Conservation (phyloP, 1,140 invertebrate genomes). For the Panagrolaimus sp. region DNA sequence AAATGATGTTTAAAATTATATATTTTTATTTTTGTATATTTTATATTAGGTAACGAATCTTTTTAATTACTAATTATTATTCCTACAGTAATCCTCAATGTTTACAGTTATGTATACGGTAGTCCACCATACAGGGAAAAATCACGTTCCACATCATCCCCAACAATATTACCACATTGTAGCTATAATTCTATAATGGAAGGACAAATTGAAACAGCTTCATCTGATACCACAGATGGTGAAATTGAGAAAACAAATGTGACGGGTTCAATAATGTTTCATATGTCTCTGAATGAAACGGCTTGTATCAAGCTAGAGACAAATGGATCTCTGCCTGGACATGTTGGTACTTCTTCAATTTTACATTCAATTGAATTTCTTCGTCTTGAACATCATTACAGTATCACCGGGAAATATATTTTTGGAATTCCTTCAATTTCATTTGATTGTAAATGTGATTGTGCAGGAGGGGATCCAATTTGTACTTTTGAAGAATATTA, state of each 20-base stretch:
- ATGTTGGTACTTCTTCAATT: slow-evolving; percentile 23
- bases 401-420: slow-evolving; percentile 41
- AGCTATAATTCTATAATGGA: neutral
- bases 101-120: too few species aligned
- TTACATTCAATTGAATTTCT: slow-evolving; percentile 47
- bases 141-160: too few species aligned
- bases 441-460: slow-evolving; percentile 47
- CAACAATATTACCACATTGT: neutral
- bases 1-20: too few species aligned
- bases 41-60: too few species aligned
- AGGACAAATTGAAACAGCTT: neutral
- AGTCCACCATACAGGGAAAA: too few species aligned
- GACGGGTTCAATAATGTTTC: neutral
- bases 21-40: too few species aligned
- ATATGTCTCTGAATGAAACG: neutral
- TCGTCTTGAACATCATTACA: slow-evolving; percentile 46
- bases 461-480: slow-evolving; percentile 44
- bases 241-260: neutral
- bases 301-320: slow-evolving; percentile 9
- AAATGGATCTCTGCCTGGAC: neutral
- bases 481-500: slow-evolving; percentile 44
- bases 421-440: slow-evolving; percentile 43
- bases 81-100: too few species aligned
- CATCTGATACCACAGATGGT: neutral
- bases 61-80: too few species aligned